These are phyloP conservation scores for Radopholus similis DNA, from an alignment of 1,140 invertebrate species.

Conservation along the genomic window DNA sequence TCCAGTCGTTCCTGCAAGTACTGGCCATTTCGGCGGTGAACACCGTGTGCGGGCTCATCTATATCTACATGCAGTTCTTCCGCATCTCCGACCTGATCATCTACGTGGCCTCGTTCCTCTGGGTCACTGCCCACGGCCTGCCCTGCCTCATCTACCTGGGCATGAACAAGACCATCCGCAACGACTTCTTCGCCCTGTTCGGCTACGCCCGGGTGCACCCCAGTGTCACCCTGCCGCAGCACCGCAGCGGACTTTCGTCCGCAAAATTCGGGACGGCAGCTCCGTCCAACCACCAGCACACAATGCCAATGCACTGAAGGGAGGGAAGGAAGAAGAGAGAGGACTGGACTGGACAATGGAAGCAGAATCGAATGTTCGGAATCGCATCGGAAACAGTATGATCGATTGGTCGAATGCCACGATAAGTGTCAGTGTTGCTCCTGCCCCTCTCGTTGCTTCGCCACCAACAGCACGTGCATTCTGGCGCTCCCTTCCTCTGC, in stretches of 20 bases:
- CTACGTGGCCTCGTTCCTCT: slow-evolving; percentile 6
- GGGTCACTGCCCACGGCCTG: slow-evolving; percentile 13
- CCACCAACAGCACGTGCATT: not conserved
- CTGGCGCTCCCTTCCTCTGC: not conserved
- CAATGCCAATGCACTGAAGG: not conserved
- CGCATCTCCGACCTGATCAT: slow-evolving; percentile 10
- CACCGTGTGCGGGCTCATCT: slow-evolving; percentile 5
- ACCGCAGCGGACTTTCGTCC: too few species aligned
- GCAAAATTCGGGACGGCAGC: too few species aligned
- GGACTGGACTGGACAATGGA: too few species aligned
- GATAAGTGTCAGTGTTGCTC: not conserved
- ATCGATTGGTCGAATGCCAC: not conserved
- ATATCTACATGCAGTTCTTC: slow-evolving; percentile 26
- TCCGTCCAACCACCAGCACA: too few species aligned
- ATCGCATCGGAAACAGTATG: not conserved
- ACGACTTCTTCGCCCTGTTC: not conserved
- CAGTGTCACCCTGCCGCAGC: too few species aligned
- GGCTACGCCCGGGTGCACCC: not conserved
- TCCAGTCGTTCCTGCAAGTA: slow-evolving; percentile 2
- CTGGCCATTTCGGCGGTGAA: not conserved
- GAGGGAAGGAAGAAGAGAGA: not conserved
- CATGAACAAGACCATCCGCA: slow-evolving; percentile 20
- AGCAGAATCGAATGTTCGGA: not conserved
- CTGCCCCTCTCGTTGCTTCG: not conserved
- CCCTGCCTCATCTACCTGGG: slow-evolving; percentile 15